A percentile compares a stretch with the other conserved stretches of the same genome.
phyloP scores from a whole-genome alignment of 2,888 invertebrate species.

The Mimas tiliae region DNA sequence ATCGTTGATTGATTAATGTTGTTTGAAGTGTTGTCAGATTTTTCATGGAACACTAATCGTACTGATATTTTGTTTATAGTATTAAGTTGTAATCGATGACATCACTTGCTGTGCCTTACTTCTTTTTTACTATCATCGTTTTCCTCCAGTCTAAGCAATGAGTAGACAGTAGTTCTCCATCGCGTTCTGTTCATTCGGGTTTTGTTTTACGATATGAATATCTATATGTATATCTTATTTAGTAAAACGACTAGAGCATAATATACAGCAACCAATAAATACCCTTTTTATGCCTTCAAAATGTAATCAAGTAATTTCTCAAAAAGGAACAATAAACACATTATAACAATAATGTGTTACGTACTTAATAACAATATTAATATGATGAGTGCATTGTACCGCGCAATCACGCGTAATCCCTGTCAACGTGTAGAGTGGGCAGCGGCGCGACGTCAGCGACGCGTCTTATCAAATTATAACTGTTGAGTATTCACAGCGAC shows the following conservation, averaged over 20 bases:
- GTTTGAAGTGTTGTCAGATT: background rate
- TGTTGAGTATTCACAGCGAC: conserved; percentile 62
- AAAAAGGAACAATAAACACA: background rate
- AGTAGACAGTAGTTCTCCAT: too few relatives aligned
- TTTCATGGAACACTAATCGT: background rate
- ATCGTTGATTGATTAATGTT: conserved; percentile 22
- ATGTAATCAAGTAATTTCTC: too few relatives aligned
- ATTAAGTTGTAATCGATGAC: background rate
- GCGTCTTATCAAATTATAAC: conserved; percentile 70
- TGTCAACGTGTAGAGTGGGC: conserved; percentile 27
- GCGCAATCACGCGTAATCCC: background rate
- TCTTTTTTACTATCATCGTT: too few relatives aligned
- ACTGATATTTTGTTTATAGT: background rate
- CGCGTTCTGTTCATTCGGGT: too few relatives aligned
- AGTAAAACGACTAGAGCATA: too few relatives aligned
- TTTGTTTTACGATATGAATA: too few relatives aligned
- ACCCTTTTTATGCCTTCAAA: too few relatives aligned
- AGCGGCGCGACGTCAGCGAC: conserved; percentile 26
- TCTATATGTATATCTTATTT: too few relatives aligned
- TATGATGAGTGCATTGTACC: conserved; percentile 20
- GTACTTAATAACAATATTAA: conserved; percentile 32
- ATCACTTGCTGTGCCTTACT: background rate
- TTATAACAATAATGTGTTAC: background rate
- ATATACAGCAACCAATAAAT: too few relatives aligned
- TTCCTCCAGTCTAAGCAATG: too few relatives aligned